Percentiles rank a stretch among this genome's conserved stretches.
Evolutionary conservation across 2,888 invertebrate species (phyloP).

Genomic region (Pseudeuparius sepicola): DNA sequence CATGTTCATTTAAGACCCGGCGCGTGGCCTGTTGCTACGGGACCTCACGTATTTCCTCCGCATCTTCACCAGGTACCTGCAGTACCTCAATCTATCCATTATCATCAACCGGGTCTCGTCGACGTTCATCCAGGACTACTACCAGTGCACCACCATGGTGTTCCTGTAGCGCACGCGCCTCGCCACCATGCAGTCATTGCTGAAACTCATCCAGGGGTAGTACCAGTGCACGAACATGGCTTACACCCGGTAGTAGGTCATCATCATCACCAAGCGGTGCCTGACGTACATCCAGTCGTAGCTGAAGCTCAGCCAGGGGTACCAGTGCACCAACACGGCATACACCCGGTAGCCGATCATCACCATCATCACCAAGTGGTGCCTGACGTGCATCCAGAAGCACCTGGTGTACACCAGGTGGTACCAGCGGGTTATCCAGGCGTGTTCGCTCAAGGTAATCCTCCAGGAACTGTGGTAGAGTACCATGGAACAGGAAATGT

Average conservation of each 20-base stretch:
- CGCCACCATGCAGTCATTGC: neutral
- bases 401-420: too few relatives aligned
- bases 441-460: too few relatives aligned
- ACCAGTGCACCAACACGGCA: constrained; percentile 8
- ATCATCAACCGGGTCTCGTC: constrained; percentile 5
- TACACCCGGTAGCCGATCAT: too few relatives aligned
- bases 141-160: neutral
- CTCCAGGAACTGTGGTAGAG: constrained; percentile 21
- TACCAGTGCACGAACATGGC: constrained; percentile 3
- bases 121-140: neutral
- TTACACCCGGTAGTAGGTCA: too few relatives aligned
- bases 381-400: constrained; percentile 10
- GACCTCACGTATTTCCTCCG: constrained; percentile 3
- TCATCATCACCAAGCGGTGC: constrained; percentile 14
- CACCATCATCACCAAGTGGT: constrained; percentile 7
- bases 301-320: constrained; percentile 10
- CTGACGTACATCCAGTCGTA: constrained; percentile 16
- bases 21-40: constrained; percentile 5
- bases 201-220: constrained; percentile 4
- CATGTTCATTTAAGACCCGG: constrained; percentile 17
- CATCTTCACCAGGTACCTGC: constrained; percentile 15
- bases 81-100: constrained; percentile 14
- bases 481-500: constrained; percentile 24
- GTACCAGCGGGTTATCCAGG: too few relatives aligned
- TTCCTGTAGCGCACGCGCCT: constrained; percentile 8